These are phyloP conservation scores for Smittia sp. DNA, from an alignment of 2,888 invertebrate species.

Conservation along the genomic window DNA sequence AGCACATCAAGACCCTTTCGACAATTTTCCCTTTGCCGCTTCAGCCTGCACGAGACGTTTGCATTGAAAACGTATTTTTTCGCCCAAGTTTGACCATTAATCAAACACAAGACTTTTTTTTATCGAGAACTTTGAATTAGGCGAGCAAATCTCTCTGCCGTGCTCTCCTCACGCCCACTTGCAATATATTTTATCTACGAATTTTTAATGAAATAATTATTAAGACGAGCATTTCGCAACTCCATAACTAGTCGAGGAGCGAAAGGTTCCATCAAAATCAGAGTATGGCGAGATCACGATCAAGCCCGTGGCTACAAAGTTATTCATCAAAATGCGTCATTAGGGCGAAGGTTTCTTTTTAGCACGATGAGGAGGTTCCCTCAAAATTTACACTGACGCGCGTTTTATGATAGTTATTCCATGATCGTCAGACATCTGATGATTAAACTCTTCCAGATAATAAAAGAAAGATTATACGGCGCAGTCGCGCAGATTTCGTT, in stretches of 20 bases:
- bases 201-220: conserved; percentile 37
- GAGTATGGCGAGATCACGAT: conserved; percentile 33
- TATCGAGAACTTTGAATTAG: not conserved
- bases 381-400: not conserved
- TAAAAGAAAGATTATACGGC: conserved; percentile 10
- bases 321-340: conserved; percentile 38
- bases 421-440: conserved; percentile 17
- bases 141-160: not conserved
- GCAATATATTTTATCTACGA: conserved; percentile 28
- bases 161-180: conserved; percentile 11
- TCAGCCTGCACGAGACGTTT: too few species aligned
- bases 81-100: not conserved
- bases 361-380: not conserved
- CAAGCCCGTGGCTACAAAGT: conserved; percentile 34
- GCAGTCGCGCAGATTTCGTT: not conserved
- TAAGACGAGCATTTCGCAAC: not conserved
- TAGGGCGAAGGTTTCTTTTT: not conserved
- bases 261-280: not conserved
- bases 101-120: conserved; percentile 10
- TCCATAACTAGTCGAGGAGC: conserved; percentile 32
- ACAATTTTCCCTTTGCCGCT: conserved; percentile 24
- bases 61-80: too few species aligned
- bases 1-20: conserved; percentile 34
- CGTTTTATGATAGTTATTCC: not conserved
- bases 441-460: conserved; percentile 25